A percentile compares a stretch with the other conserved stretches of the same genome.
These are phyloP conservation scores for Cephus spinipes DNA, from an alignment of 2,888 invertebrate species.

Conservation along the genomic window DNA sequence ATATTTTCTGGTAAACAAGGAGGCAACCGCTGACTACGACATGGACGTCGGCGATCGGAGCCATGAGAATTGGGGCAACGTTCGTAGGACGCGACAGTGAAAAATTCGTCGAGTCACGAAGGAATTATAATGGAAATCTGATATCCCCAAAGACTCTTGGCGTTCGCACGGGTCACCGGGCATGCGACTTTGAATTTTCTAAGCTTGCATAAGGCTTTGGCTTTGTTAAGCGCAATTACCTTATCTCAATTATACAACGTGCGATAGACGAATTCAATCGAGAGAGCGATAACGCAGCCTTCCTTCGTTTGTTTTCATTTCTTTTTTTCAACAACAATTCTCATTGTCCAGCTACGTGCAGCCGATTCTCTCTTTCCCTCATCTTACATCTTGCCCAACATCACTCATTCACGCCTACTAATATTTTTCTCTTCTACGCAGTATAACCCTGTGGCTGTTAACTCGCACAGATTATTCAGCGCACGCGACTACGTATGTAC, in stretches of 20 bases:
- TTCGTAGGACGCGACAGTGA: background rate
- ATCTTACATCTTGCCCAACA: background rate
- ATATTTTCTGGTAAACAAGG: constrained; percentile 5
- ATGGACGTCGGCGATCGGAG: background rate
- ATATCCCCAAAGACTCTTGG: background rate
- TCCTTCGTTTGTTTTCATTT: background rate
- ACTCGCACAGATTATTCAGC: background rate
- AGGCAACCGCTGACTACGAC: background rate
- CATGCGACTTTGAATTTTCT: background rate
- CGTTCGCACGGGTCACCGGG: background rate
- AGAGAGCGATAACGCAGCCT: background rate
- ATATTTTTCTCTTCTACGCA: background rate
- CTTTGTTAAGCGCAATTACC: background rate
- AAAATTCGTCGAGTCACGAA: constrained; percentile 1
- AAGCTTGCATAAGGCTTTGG: background rate
- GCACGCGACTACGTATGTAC: background rate
- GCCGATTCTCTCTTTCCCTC: background rate
- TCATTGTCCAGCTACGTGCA: background rate
- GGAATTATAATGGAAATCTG: constrained; percentile 7
- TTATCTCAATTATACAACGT: constrained; percentile 1
- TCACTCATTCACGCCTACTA: no score
- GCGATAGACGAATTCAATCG: background rate
- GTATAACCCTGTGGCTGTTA: background rate
- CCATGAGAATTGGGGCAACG: background rate
- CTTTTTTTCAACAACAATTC: background rate